phyloP scores from a whole-genome alignment of 1,140 invertebrate genomes.

The Trachymyrmex cornetzi region DNA sequence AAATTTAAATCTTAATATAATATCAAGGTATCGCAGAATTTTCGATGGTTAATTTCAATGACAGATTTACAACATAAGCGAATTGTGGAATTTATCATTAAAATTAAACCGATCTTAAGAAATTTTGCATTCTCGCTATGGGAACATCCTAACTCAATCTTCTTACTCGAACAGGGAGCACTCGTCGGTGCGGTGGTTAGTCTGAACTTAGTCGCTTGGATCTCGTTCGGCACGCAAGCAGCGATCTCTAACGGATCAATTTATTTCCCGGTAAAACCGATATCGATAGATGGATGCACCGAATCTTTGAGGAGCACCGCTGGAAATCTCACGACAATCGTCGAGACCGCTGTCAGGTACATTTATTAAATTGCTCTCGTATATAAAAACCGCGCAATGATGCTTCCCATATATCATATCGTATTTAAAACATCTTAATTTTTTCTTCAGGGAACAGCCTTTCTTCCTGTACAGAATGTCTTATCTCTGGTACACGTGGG shows the following conservation, averaged over 20 bases:
- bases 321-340: conserved; percentile 73
- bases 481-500: conserved; percentile 90
- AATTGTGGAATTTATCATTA: not conserved
- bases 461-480: conserved; percentile 89
- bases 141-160: not conserved
- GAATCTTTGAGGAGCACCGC: conserved; percentile 76
- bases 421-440: not conserved
- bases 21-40: conserved; percentile 27
- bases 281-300: conserved; percentile 89
- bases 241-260: conserved; percentile 90
- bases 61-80: not conserved
- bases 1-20: conserved; percentile 18
- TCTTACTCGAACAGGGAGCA: conserved; percentile 89
- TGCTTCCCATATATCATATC: not conserved
- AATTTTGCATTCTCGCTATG: not conserved
- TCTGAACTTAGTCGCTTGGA: conserved; percentile 92
- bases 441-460: conserved; percentile 79
- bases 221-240: conserved; percentile 94
- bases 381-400: not conserved
- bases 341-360: conserved; percentile 77
- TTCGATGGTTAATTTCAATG: not conserved
- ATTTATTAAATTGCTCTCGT: not conserved
- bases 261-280: conserved; percentile 87
- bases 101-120: not conserved
- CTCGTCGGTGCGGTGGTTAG: conserved; percentile 91